These are phyloP conservation scores for Gallinago undulata DNA, from an alignment of 2,113 vertebrate species.

Conservation along the genomic window DNA sequence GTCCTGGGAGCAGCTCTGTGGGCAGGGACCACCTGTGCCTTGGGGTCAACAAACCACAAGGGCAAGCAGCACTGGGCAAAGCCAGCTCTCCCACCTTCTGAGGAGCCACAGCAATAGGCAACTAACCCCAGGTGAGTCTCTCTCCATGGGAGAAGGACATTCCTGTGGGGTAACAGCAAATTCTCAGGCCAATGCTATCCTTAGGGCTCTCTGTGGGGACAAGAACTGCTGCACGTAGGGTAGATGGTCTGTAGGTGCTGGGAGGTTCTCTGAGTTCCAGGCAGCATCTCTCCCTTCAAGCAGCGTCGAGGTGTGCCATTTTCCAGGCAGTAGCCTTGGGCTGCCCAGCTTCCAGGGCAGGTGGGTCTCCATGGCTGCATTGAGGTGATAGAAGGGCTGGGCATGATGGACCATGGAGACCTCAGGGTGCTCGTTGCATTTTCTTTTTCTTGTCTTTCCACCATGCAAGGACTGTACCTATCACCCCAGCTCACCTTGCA, in stretches of 20 bases:
- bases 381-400: neutral
- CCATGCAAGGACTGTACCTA: too few species aligned
- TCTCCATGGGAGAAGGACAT: neutral
- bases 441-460: neutral
- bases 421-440: neutral
- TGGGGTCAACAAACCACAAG: neutral
- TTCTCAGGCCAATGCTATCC: neutral
- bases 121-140: neutral
- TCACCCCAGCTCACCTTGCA: neutral
- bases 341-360: neutral
- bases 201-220: neutral
- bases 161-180: neutral
- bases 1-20: neutral
- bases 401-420: accelerated
- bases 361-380: neutral
- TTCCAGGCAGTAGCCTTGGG: neutral
- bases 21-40: neutral
- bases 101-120: neutral
- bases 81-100: accelerated
- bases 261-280: neutral
- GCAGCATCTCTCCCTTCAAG: neutral
- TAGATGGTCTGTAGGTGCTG: neutral
- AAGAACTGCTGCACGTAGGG: neutral
- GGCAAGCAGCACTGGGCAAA: neutral
- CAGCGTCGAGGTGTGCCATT: neutral